Evolutionary conservation across 1,140 invertebrate species (phyloP).

Genomic region (Atta colombica): DNA sequence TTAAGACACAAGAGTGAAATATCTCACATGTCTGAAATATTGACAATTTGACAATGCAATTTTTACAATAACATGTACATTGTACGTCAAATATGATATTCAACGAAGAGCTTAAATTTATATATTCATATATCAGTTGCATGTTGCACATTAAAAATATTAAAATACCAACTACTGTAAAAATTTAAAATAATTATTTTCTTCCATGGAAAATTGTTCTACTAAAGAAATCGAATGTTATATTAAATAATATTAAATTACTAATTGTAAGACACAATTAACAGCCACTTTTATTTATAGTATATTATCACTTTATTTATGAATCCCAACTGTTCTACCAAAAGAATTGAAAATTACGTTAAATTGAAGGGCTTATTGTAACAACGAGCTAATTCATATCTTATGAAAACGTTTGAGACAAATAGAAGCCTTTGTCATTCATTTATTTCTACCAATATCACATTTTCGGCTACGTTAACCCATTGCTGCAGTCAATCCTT

Average conservation of each 20-base stretch:
- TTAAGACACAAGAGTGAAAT: slow-evolving; percentile 13
- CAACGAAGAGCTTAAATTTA: background rate
- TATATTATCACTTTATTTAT: background rate
- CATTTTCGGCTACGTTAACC: no score
- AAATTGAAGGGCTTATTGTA: no score
- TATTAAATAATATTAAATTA: background rate
- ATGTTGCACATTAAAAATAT: background rate
- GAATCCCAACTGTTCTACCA: no score
- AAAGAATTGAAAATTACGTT: background rate
- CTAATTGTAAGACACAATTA: background rate
- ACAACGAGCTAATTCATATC: no score
- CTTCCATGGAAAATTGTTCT: background rate
- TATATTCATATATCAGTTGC: background rate
- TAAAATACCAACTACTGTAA: background rate
- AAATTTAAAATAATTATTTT: background rate
- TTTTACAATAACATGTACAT: background rate
- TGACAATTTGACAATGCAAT: slow-evolving; percentile 1
- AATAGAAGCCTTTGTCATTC: no score
- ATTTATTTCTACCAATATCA: no score
- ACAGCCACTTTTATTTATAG: no score
- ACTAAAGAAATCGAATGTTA: background rate
- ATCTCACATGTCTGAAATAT: background rate
- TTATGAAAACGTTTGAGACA: no score
- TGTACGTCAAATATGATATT: background rate
- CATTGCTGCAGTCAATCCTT: no score